Conservation (phyloP, 2,888 invertebrate species). For the Drosophila silvestris region DNA sequence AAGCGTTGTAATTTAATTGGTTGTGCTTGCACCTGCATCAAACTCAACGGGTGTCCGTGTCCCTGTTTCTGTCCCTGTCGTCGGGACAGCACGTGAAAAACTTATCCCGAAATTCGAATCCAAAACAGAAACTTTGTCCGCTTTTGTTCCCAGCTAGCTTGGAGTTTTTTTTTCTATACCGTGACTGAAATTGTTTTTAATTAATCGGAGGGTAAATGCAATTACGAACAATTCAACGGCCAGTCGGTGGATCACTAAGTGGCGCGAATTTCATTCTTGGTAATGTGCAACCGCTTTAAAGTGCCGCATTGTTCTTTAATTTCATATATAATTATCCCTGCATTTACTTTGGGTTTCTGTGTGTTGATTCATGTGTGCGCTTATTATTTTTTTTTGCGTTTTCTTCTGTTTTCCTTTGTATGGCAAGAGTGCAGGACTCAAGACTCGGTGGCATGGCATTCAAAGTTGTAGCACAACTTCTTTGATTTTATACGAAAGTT, state of each 20-base stretch:
- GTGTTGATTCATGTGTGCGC: slow-evolving; percentile 30
- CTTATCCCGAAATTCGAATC: slow-evolving; percentile 18
- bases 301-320: slow-evolving; percentile 45
- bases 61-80: neutral
- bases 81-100: slow-evolving; percentile 20
- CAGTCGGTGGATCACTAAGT: slow-evolving; percentile 19
- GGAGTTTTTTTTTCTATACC: slow-evolving; percentile 1
- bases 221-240: slow-evolving; percentile 22
- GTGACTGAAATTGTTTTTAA: slow-evolving; percentile 28
- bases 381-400: slow-evolving; percentile 26
- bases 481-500: slow-evolving; percentile 53
- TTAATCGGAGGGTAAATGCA: slow-evolving; percentile 31
- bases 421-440: slow-evolving; percentile 25
- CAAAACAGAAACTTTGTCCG: slow-evolving; percentile 8
- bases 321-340: slow-evolving; percentile 35
- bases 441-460: slow-evolving; percentile 30
- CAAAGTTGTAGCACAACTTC: slow-evolving; percentile 45
- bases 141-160: slow-evolving; percentile 8
- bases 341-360: slow-evolving; percentile 10
- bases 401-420: slow-evolving; percentile 48
- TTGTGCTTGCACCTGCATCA: slow-evolving; percentile 14
- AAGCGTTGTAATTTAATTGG: slow-evolving; percentile 7
- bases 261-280: slow-evolving; percentile 7
- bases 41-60: neutral
- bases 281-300: slow-evolving; percentile 30